Conservation (phyloP, 2,113 vertebrate species). For the Oenanthe oenanthe region DNA sequence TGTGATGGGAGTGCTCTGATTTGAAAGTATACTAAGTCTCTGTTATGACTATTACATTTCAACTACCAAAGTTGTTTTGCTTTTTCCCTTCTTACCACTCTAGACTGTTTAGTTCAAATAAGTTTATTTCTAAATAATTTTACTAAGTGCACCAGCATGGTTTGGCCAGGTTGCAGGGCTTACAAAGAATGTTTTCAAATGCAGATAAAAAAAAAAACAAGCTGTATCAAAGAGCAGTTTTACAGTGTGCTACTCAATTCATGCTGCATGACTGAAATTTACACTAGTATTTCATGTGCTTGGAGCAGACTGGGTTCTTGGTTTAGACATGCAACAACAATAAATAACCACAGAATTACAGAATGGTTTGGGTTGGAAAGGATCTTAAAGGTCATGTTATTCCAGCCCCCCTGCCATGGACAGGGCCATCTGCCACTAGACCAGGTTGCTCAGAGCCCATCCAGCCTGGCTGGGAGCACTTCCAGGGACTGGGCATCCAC, state of each 20-base stretch:
- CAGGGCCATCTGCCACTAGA: neutral
- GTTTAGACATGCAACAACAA: neutral
- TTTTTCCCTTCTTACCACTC: neutral
- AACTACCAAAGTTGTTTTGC: neutral
- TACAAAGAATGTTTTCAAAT: neutral
- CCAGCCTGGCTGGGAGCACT: neutral
- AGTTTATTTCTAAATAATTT: neutral
- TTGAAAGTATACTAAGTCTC: fast-evolving
- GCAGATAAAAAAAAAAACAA: neutral
- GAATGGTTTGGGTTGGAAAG: neutral
- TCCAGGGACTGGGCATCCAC: neutral
- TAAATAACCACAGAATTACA: fast-evolving
- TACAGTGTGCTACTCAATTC: neutral
- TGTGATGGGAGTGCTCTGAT: neutral
- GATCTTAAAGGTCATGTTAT: neutral
- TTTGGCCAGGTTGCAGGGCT: neutral
- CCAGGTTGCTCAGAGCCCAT: neutral
- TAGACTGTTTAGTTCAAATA: neutral
- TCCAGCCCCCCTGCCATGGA: neutral
- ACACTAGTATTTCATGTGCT: neutral
- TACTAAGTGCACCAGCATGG: too few species aligned
- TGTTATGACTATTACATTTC: fast-evolving
- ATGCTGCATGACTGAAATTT: neutral
- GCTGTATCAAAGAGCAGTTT: neutral
- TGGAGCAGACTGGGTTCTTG: neutral